Evolutionary conservation across 2,113 vertebrate species (phyloP).

Genomic region (Aramus guarauna): DNA sequence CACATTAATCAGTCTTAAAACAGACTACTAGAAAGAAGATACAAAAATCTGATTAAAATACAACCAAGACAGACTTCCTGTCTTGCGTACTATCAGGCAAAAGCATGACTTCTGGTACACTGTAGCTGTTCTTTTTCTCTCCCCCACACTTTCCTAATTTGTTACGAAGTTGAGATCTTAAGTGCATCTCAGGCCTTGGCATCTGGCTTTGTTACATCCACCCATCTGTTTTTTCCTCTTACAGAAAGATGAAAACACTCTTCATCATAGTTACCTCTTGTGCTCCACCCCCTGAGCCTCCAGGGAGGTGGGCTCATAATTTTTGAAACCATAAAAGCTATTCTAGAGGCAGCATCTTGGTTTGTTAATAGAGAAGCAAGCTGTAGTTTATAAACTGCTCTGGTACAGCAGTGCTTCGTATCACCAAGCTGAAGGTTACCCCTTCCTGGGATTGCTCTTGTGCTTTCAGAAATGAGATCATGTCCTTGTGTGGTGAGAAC

Average conservation of each 20-base stretch:
- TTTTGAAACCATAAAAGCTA: background rate
- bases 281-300: background rate
- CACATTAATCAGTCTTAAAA: background rate
- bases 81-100: background rate
- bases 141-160: background rate
- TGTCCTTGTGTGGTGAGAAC: background rate
- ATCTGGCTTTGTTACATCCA: background rate
- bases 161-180: background rate
- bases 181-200: background rate
- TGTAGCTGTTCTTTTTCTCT: background rate
- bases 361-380: background rate
- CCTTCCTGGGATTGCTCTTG: background rate
- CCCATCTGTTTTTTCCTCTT: background rate
- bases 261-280: accelerated
- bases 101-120: background rate
- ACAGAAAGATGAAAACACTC: background rate
- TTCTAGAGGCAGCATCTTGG: background rate
- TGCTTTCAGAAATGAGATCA: background rate
- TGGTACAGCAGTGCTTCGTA: background rate
- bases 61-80: background rate
- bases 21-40: background rate
- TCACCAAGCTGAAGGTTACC: background rate
- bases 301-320: background rate
- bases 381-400: background rate
- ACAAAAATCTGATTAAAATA: background rate